A percentile compares a stretch with the other conserved stretches of the same genome.
These are phyloP conservation scores for Julus scanicus DNA, from an alignment of 2,888 invertebrate genomes.

Conservation along the genomic window DNA sequence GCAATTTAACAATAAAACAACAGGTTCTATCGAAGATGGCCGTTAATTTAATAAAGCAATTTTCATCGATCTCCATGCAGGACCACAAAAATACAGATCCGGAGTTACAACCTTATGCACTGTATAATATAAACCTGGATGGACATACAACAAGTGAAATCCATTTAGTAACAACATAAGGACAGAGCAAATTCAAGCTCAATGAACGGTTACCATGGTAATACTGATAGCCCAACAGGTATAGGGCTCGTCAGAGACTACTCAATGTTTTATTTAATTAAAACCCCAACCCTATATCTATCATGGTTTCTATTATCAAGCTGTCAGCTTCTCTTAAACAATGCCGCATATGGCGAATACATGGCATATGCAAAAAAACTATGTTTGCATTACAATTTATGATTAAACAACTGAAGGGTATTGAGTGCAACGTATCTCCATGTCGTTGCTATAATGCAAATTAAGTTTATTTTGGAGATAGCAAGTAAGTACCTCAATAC, in stretches of 20 bases:
- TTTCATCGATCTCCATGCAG: background rate
- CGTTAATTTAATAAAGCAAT: conserved; percentile 1
- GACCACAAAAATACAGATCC: background rate
- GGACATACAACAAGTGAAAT: background rate
- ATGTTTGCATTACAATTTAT: background rate
- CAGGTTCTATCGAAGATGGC: background rate
- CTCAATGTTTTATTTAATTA: background rate
- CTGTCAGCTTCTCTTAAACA: background rate
- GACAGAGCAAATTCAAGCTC: background rate
- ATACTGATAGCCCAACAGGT: background rate
- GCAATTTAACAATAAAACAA: conserved; percentile 7
- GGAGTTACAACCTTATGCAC: background rate
- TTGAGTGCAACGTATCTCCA: too few relatives aligned
- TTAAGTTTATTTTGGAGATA: too few relatives aligned
- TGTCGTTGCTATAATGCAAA: too few relatives aligned
- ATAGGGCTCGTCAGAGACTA: background rate
- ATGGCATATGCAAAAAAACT: background rate
- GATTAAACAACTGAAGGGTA: too few relatives aligned
- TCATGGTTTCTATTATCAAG: background rate
- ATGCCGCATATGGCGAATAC: background rate
- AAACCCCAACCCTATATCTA: background rate
- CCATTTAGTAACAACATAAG: background rate
- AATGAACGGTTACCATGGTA: background rate
- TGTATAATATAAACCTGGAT: background rate
- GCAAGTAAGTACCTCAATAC: too few relatives aligned